A percentile compares a stretch with the other conserved stretches of the same genome.
Conservation (phyloP, 1,140 invertebrate species). For the Planococcus citri region DNA sequence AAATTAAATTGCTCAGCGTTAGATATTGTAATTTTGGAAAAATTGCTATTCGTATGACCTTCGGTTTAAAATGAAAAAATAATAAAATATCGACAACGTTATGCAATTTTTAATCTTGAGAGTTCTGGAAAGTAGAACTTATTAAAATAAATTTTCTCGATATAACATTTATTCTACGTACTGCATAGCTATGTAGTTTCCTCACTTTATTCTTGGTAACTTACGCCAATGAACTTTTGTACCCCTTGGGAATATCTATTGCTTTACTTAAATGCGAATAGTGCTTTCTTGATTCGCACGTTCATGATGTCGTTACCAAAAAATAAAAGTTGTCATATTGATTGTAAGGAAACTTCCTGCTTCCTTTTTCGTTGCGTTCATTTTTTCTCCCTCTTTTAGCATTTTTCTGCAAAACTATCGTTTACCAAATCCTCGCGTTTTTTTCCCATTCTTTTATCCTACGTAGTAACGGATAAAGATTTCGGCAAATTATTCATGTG, state of each 20-base stretch:
- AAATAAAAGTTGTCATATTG: conserved; percentile 17
- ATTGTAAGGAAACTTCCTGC: not conserved
- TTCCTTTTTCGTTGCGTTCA: not conserved
- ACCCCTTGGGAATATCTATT: conserved; percentile 4
- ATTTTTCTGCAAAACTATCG: not conserved
- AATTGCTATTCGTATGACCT: no score
- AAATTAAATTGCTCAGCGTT: no score
- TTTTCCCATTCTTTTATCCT: not conserved
- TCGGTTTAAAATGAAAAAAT: not conserved
- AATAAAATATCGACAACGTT: not conserved
- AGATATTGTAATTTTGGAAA: no score
- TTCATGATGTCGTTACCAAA: conserved; percentile 9
- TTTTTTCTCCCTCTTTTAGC: not conserved
- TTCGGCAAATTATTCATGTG: no score
- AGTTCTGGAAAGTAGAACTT: conserved; percentile 1
- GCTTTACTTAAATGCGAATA: not conserved
- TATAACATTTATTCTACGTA: no score
- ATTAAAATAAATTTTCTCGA: conserved; percentile 13
- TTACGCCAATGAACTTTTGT: not conserved
- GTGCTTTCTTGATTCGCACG: not conserved
- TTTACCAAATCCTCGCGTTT: not conserved
- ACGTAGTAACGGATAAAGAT: no score
- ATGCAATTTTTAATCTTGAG: conserved; percentile 9
- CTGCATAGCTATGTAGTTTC: not conserved
- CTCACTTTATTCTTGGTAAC: not conserved